phyloP scores from a whole-genome alignment of 1,140 invertebrate species.

The Drosophila sturtevanti region DNA sequence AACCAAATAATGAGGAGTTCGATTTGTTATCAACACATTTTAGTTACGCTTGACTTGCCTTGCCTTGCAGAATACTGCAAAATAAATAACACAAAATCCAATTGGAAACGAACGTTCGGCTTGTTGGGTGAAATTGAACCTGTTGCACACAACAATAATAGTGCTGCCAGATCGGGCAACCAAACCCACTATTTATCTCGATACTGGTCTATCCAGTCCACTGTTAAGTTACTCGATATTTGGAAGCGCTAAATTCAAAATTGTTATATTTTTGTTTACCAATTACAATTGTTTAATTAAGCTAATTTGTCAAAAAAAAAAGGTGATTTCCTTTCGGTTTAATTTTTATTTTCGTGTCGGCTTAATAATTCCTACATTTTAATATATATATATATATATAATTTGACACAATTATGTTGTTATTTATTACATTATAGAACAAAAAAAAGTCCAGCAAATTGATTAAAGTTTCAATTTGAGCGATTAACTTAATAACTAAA shows the following conservation, averaged over 20 bases:
- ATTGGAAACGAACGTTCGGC: background rate
- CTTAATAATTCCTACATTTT: slow-evolving; percentile 1
- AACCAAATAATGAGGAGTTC: slow-evolving; percentile 31
- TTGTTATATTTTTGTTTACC: background rate
- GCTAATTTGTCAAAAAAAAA: background rate
- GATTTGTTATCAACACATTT: slow-evolving; percentile 24
- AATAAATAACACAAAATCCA: background rate
- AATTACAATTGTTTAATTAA: too few species aligned
- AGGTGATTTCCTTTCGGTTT: background rate
- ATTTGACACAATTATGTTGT: slow-evolving; percentile 4
- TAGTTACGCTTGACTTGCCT: slow-evolving; percentile 5
- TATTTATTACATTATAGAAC: background rate
- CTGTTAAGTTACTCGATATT: background rate
- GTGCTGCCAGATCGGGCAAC: background rate
- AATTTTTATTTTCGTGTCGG: background rate
- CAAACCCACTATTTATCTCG: background rate
- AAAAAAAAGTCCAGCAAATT: slow-evolving; percentile 1
- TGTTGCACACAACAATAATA: background rate
- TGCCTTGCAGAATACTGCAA: background rate
- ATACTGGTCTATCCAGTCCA: background rate
- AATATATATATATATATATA: slow-evolving; percentile 1
- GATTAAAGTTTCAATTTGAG: slow-evolving; percentile 7
- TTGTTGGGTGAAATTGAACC: background rate
- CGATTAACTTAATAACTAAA: slow-evolving; percentile 2
- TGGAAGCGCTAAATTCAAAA: background rate